Evolutionary conservation across 2,888 invertebrate species (phyloP).

Genomic region (Taphrorychus bicolor): DNA sequence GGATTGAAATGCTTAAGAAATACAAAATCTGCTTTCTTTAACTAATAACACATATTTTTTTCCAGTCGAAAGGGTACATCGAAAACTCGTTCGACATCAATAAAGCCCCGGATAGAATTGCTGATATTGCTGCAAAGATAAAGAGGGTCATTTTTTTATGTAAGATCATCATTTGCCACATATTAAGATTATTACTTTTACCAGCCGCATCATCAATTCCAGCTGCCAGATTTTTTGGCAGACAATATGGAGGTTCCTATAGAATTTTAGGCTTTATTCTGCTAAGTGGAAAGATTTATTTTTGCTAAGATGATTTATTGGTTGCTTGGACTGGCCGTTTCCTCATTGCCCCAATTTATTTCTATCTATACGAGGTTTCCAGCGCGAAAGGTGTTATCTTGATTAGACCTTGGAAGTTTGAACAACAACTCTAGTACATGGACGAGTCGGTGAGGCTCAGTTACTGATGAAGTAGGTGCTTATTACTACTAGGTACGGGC

Average conservation of each 20-base stretch:
- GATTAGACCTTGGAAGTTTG: no score
- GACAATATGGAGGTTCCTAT: conserved; percentile 24
- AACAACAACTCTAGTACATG: no score
- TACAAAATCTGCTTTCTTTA: neutral
- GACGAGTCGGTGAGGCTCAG: no score
- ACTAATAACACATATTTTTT: no score
- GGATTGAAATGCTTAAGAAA: neutral
- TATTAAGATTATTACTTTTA: conserved; percentile 35
- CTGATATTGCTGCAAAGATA: conserved; percentile 11
- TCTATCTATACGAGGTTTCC: no score
- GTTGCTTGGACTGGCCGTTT: conserved; percentile 5
- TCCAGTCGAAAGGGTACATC: no score
- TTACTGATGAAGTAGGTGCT: no score
- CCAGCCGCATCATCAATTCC: conserved; percentile 25
- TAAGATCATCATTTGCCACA: conserved; percentile 35
- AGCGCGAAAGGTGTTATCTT: no score
- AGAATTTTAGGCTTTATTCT: conserved; percentile 29
- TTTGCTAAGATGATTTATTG: conserved; percentile 28
- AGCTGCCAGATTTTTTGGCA: conserved; percentile 25
- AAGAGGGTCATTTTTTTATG: conserved; percentile 25
- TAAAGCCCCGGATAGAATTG: conserved; percentile 2
- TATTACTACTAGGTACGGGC: no score
- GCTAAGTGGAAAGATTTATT: conserved; percentile 28
- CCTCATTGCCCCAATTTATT: conserved; percentile 19
- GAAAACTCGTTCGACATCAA: neutral